Evolutionary conservation across 2,888 invertebrate genomes (phyloP), one percentile per base, ranked within the genome.

Genomic region (Odontocolon sp.): DNA sequence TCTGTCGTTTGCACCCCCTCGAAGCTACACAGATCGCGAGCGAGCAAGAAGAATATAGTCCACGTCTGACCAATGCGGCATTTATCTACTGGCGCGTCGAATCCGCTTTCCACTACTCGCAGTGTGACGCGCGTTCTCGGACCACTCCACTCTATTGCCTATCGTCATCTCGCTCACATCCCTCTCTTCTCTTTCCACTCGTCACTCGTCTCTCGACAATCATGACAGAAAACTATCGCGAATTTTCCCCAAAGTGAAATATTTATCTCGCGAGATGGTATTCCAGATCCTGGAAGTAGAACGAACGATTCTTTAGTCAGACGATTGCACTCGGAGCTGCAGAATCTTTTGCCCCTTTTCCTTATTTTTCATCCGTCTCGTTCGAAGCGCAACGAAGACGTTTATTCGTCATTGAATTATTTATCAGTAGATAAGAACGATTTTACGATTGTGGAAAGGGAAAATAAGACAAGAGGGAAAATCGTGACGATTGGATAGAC

Each of bases 1-100:
- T 42, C 42, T 42, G 16, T 18, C 42, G 8, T 18, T 42, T 42
- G 16, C 42, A 16, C 8, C 18, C 8, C 42, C 42, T 6, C 33
- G 8, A 1, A 33, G 8, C 33, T 33, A 33, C 18, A 57, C 4
- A 57, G 40, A 36, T 16, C 4, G 47, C 42, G 50, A 64, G 50
- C 40, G 40, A 33, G 57, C 18, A 54, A 71, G 72, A 68, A 70
- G 45, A 42, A 23, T 57, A 61, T 69, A 42, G 28, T 57, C 70
- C 56, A 64, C 75, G 86, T 59, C 84, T 76, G 84, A 83, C 85
- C 86, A 84, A 85, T 87, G 85, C 87, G 85, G 81, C 83, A 85
- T 81, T 83, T 63, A 77, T 78, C 84, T 80, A 85, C 86, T 86
- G 69, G 54, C 50, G 63, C 67, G 67, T 45, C 67, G 23, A 21